These are phyloP conservation scores for Equus quagga DNA, from an alignment of 2,113 vertebrate genomes.

Conservation along the genomic window DNA sequence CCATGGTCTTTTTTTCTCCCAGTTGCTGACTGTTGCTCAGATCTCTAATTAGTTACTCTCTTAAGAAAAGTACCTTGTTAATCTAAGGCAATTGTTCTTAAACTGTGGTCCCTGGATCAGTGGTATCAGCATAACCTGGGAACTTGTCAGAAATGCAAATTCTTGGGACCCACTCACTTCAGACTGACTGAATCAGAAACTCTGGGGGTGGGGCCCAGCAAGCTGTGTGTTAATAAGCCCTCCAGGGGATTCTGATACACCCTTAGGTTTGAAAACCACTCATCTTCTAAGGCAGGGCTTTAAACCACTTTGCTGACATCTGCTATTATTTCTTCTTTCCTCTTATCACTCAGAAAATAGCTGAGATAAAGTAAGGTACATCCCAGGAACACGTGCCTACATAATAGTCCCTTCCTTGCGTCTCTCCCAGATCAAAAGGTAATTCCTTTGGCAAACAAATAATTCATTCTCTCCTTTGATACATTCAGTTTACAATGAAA, in stretches of 20 bases:
- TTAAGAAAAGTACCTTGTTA: not conserved
- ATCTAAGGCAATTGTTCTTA: conserved; percentile 23
- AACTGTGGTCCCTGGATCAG: not conserved
- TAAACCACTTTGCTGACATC: conserved; percentile 16
- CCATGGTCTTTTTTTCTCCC: not conserved
- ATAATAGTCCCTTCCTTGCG: not conserved
- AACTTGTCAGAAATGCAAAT: conserved; percentile 55
- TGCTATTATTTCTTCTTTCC: conserved; percentile 39
- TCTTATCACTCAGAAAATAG: conserved; percentile 57
- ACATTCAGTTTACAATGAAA: conserved; percentile 50
- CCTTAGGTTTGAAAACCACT: not conserved
- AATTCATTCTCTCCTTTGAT: conserved; percentile 4
- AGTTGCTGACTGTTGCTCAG: not conserved
- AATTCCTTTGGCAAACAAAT: conserved; percentile 38
- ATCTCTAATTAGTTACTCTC: not conserved
- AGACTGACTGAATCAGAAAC: not conserved
- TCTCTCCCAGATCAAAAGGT: not conserved
- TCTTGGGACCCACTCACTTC: not conserved
- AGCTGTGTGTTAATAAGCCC: not conserved
- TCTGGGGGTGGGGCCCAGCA: not conserved
- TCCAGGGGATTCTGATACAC: not conserved
- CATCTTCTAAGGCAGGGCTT: conserved; percentile 12
- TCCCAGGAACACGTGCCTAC: not conserved
- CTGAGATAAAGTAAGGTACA: not conserved
- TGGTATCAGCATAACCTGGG: not conserved